Conservation (phyloP, 2,797 vertebrate genomes). For the Pseudochirops cupreus region DNA sequence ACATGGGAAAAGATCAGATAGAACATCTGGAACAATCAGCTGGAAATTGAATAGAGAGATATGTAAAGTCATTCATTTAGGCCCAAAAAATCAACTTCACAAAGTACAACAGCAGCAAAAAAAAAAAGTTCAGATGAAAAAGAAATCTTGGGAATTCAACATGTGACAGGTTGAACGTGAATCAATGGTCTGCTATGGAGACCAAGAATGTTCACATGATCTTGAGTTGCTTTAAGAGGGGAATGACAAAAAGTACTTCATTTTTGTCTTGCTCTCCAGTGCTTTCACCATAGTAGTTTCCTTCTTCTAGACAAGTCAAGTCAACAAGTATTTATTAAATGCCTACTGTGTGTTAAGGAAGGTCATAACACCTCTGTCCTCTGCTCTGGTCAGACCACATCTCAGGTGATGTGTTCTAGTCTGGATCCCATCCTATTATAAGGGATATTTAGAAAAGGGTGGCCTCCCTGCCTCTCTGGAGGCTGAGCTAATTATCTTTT, state of each 20-base stretch:
- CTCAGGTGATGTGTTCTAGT: neutral
- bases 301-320: too few species aligned
- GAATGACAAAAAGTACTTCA: neutral
- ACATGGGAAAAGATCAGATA: neutral
- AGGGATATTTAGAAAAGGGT: neutral
- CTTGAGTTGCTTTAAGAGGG: too few species aligned
- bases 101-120: neutral
- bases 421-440: neutral
- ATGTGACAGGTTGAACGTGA: neutral
- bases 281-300: too few species aligned
- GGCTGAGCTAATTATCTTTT: neutral
- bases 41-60: neutral
- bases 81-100: neutral
- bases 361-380: neutral
- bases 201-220: too few species aligned
- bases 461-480: too few species aligned
- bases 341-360: neutral
- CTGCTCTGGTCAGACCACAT: neutral
- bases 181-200: too few species aligned
- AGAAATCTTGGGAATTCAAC: neutral
- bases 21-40: too few species aligned
- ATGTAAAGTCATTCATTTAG: neutral
- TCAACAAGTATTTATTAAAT: too few species aligned
- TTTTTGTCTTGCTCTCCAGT: too few species aligned
- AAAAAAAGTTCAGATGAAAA: neutral